phyloP scores from a whole-genome alignment of 2,888 invertebrate species.

The Polydrusus tereticollis region DNA sequence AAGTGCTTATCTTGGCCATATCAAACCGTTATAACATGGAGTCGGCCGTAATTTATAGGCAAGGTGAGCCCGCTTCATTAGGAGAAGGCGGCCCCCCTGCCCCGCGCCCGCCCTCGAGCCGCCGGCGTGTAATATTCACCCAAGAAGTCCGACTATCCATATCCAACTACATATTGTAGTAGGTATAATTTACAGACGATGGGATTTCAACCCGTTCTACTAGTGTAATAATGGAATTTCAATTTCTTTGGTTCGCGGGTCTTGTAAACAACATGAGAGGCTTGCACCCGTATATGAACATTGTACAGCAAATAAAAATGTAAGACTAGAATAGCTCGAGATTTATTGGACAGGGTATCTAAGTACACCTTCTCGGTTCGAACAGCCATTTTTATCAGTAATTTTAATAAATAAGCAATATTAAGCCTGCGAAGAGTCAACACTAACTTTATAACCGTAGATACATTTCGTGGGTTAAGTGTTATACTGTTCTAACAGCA shows the following conservation, averaged over 20 bases:
- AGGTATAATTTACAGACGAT: constrained; percentile 46
- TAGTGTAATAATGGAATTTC: constrained; percentile 43
- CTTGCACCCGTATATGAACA: constrained; percentile 21
- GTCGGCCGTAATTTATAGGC: constrained; percentile 68
- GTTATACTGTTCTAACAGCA: no score
- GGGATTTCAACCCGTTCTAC: constrained; percentile 39
- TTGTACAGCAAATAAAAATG: neutral
- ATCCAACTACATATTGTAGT: constrained; percentile 41
- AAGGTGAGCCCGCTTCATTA: constrained; percentile 68
- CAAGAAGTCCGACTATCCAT: constrained; percentile 45
- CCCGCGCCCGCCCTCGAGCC: constrained; percentile 41
- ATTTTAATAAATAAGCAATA: no score
- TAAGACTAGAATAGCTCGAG: neutral
- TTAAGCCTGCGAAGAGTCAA: no score
- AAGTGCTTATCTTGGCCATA: constrained; percentile 69
- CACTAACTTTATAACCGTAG: no score
- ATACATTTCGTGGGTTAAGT: no score
- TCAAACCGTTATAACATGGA: constrained; percentile 69
- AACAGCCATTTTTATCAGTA: neutral
- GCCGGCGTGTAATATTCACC: constrained; percentile 52
- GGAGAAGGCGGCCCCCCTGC: constrained; percentile 62
- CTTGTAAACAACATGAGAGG: constrained; percentile 28
- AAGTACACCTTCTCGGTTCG: neutral
- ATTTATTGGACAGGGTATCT: neutral
- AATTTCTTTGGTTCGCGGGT: constrained; percentile 35